Conservation (phyloP, 2,888 invertebrate species). For the Endotricha flammealis region DNA sequence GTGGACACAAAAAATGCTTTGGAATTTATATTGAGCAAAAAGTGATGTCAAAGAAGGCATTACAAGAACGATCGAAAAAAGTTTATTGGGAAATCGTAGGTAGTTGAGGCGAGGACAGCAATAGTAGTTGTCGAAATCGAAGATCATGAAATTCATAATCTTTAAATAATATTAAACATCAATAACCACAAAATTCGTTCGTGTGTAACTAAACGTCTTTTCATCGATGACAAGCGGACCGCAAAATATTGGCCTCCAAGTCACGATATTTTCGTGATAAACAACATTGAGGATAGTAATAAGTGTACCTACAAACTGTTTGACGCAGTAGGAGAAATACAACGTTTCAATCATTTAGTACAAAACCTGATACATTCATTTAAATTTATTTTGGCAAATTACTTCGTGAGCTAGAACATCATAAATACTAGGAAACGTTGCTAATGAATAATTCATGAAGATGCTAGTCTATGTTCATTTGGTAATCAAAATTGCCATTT, state of each 20-base stretch:
- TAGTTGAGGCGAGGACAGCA: too few relatives aligned
- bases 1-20: not conserved
- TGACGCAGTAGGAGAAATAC: too few relatives aligned
- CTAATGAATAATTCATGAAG: too few relatives aligned
- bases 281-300: slow-evolving; percentile 10
- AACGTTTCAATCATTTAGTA: too few relatives aligned
- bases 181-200: slow-evolving; percentile 36
- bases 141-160: slow-evolving; percentile 14
- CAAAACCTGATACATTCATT: too few relatives aligned
- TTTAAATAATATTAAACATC: slow-evolving; percentile 28
- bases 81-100: slow-evolving; percentile 15
- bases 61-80: not conserved
- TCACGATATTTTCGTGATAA: slow-evolving; percentile 33
- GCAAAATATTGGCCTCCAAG: slow-evolving; percentile 41
- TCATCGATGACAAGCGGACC: slow-evolving; percentile 44
- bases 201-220: slow-evolving; percentile 53
- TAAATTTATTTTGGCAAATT: too few relatives aligned
- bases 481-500: too few relatives aligned
- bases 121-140: slow-evolving; percentile 9
- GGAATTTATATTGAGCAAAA: not conserved
- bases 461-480: too few relatives aligned
- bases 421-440: too few relatives aligned
- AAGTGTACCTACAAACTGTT: too few relatives aligned
- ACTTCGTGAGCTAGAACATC: too few relatives aligned
- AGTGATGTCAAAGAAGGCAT: not conserved